Base-by-base conservation (phyloP, 2,797 vertebrate species). In the Myripristis murdjan region DNA sequence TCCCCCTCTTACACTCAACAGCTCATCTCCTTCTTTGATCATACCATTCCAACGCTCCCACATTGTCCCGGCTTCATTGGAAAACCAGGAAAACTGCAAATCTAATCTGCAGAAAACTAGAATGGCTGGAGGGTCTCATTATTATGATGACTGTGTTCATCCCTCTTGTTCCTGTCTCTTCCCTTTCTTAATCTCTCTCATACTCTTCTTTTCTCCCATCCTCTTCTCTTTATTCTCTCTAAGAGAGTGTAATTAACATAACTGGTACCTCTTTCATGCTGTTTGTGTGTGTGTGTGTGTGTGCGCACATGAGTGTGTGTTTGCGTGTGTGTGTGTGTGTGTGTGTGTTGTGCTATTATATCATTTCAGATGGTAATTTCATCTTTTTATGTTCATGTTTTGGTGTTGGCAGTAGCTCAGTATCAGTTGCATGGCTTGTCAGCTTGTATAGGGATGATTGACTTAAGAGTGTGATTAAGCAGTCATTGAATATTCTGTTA, bases 241-340 rank as follows among this genome's bases (percentile, higher is more conserved):
- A 70, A 82, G 76, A 73, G 66, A 83, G 67, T 37, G 51, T 82
- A 89, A 92, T 92, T 89, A 88, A 87, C 87, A 82, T 78, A 81
- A 85, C 82, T 66, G 70, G 70, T 80, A 72, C 72, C 80, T 78
- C 85, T 84, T 85, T 87, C 69, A 83, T 82, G 70, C 65, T 39
- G 41, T 63, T 43, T 20, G 22, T 37, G n/a, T n/a, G n/a, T n/a
- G n/a, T n/a, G n/a, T n/a, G n/a, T n/a, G n/a, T n/a, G n/a, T n/a
- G n/a, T n/a, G n/a, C n/a, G n/a, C n/a, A n/a, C n/a, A n/a, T n/a
- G n/a, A n/a, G n/a, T n/a, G n/a, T n/a, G n/a, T n/a, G n/a, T n/a
- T n/a, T n/a, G n/a, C n/a, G 59, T 73, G 83, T 65, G 76, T 62
- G 44, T 53, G 39, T 5, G 4, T 41, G 46, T 54, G 43, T 44